Conservation (phyloP, 2,113 vertebrate species). For the Indri indri region DNA sequence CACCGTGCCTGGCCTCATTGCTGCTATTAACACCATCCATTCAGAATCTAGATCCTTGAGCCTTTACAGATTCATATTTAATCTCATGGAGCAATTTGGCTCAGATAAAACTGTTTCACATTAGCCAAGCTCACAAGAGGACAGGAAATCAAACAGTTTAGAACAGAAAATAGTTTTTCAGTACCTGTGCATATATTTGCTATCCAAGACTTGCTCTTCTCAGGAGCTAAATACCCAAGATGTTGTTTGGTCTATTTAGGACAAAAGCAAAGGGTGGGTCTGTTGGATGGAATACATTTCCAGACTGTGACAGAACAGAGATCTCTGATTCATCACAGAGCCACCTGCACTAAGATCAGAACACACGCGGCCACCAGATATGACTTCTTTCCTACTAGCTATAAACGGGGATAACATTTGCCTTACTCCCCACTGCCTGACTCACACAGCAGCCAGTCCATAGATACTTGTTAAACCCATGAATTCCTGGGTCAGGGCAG, state of each 20-base stretch:
- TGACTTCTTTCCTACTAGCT: fast-evolving
- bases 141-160: not conserved
- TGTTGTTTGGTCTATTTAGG: not conserved
- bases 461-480: not conserved
- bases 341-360: not conserved
- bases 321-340: not conserved
- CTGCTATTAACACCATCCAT: not conserved
- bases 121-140: not conserved
- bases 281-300: not conserved
- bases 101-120: not conserved
- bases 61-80: not conserved
- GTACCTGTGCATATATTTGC: not conserved
- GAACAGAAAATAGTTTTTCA: not conserved
- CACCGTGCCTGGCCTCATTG: too few species aligned
- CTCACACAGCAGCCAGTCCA: not conserved
- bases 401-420: fast-evolving
- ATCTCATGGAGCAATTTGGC: not conserved
- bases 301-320: not conserved
- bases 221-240: not conserved
- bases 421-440: not conserved
- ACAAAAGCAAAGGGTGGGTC: not conserved
- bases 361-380: not conserved
- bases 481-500: not conserved
- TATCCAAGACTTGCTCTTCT: not conserved
- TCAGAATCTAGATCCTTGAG: not conserved